Conservation (phyloP, 1,140 invertebrate genomes). For the Colletes latitarsis region DNA sequence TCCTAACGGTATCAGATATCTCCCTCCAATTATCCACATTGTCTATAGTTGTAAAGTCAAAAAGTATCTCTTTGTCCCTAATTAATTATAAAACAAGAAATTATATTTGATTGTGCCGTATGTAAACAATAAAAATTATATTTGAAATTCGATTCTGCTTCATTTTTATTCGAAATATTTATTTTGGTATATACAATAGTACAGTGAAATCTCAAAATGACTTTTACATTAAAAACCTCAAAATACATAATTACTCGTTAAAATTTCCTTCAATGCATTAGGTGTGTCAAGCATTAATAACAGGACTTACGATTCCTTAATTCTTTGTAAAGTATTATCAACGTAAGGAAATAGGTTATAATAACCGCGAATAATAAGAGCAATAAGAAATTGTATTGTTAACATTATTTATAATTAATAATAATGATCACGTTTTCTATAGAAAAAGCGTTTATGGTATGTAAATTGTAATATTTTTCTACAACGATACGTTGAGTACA, state of each 20-base stretch:
- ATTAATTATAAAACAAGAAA: slow-evolving; percentile 4
- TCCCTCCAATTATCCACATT: slow-evolving; percentile 82
- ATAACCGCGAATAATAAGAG: not conserved
- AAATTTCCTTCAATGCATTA: not conserved
- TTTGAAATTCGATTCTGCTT: too few relatives aligned
- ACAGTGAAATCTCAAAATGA: too few relatives aligned
- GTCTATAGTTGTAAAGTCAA: slow-evolving; percentile 77
- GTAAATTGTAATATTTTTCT: too few relatives aligned
- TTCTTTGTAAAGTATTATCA: not conserved
- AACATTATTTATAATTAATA: slow-evolving; percentile 3
- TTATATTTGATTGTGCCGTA: too few relatives aligned
- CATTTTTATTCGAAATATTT: too few relatives aligned
- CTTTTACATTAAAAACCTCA: too few relatives aligned
- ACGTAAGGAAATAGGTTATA: not conserved
- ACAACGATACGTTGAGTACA: too few relatives aligned
- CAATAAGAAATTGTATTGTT: slow-evolving; percentile 8
- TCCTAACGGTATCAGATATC: slow-evolving; percentile 85
- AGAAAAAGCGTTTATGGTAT: not conserved
- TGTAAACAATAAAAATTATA: too few relatives aligned
- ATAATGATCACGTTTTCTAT: not conserved
- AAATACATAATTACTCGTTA: too few relatives aligned
- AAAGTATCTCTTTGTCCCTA: slow-evolving; percentile 69
- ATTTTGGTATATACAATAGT: too few relatives aligned
- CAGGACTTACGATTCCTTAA: not conserved
- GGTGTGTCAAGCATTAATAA: not conserved